Conservation (phyloP, 2,888 invertebrate genomes). For the Torymus tubicola region DNA sequence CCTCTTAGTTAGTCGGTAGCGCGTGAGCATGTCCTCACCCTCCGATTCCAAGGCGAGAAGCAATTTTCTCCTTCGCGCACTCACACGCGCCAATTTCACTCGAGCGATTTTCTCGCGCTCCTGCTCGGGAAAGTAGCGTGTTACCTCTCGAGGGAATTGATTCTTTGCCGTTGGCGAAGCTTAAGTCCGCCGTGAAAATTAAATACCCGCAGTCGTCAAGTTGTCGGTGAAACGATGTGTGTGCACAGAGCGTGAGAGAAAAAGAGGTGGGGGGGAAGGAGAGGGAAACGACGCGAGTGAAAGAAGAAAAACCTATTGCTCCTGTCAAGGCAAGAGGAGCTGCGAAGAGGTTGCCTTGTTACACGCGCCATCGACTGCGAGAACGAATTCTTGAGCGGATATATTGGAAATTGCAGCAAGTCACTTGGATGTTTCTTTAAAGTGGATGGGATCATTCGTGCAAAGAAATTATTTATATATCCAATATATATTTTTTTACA, state of each 20-base stretch:
- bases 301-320: too few species aligned
- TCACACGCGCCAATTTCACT: slow-evolving; percentile 34
- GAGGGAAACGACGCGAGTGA: too few species aligned
- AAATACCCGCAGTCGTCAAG: slow-evolving; percentile 23
- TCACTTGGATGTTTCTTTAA: not conserved
- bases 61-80: slow-evolving; percentile 38
- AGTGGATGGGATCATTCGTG: too few species aligned
- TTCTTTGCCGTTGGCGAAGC: slow-evolving; percentile 44
- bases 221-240: not conserved
- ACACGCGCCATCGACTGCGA: not conserved
- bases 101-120: slow-evolving; percentile 51
- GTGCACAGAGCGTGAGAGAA: too few species aligned
- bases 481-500: too few species aligned
- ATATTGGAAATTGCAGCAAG: slow-evolving; percentile 12
- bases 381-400: not conserved
- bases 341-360: too few species aligned
- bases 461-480: too few species aligned
- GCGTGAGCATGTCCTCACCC: not conserved
- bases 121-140: slow-evolving; percentile 63
- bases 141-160: slow-evolving; percentile 55
- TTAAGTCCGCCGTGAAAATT: slow-evolving; percentile 33
- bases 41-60: slow-evolving; percentile 28
- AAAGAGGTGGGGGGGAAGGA: not conserved
- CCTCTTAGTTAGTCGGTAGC: too few species aligned
- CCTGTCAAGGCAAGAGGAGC: too few species aligned